Percentiles rank a stretch among this genome's conserved stretches.
Evolutionary conservation across 2,797 vertebrate genomes (phyloP).

Genomic region (Hemitrygon akajei): DNA sequence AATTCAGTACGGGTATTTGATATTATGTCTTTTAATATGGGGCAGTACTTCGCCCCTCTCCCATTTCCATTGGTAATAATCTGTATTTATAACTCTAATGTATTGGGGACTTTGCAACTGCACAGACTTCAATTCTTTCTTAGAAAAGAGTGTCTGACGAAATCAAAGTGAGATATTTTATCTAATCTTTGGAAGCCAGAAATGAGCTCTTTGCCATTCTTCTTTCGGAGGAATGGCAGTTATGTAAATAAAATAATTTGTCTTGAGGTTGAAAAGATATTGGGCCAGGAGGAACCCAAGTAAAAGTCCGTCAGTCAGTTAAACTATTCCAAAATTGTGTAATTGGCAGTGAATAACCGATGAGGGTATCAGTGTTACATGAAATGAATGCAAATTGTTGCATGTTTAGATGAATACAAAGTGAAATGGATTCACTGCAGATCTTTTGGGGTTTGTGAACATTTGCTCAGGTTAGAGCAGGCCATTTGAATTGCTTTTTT

Average conservation of each 20-base stretch:
- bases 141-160: background rate
- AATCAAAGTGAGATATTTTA: slow-evolving; percentile 15
- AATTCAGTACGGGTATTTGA: background rate
- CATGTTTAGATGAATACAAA: background rate
- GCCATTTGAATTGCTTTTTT: background rate
- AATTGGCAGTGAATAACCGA: slow-evolving; percentile 1
- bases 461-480: background rate
- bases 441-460: background rate
- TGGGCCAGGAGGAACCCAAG: background rate
- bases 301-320: background rate
- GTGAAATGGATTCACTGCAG: background rate
- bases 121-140: too few relatives aligned
- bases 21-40: background rate
- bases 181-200: slow-evolving; percentile 22
- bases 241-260: slow-evolving; percentile 30
- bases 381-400: background rate
- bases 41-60: too few relatives aligned
- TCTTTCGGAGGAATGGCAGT: background rate
- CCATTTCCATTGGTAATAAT: background rate
- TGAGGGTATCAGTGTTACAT: background rate
- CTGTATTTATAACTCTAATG: background rate
- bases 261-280: slow-evolving; percentile 16
- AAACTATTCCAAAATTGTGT: background rate
- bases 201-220: background rate
- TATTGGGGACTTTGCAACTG: background rate